Conservation (phyloP, 2,113 vertebrate genomes). For the Otolemur garnettii region DNA sequence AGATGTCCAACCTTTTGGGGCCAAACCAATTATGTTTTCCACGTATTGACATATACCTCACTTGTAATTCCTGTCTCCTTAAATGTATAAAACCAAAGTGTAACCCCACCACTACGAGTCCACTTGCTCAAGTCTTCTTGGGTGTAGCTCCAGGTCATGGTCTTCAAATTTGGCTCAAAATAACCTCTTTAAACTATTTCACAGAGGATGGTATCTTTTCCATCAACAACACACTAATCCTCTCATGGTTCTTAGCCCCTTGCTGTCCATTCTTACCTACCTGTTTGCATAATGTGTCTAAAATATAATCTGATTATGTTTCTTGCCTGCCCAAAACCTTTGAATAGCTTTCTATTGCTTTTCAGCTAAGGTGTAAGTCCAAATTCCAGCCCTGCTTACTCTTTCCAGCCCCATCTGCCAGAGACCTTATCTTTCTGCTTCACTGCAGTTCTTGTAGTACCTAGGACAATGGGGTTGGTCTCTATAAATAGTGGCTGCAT, state of each 20-base stretch:
- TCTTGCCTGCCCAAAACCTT: slow-evolving; percentile 28
- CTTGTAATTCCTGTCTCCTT: no score
- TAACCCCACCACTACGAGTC: no score
- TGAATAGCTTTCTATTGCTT: slow-evolving; percentile 35
- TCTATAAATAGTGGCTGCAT: background rate
- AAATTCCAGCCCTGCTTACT: background rate
- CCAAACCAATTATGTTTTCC: no score
- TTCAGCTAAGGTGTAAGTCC: background rate
- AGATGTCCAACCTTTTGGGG: no score
- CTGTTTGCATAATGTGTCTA: background rate
- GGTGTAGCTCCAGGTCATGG: no score
- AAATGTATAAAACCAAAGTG: no score
- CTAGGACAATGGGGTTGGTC: background rate
- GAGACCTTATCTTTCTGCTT: background rate
- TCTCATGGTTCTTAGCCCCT: background rate
- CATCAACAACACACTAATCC: no score
- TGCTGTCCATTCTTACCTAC: background rate
- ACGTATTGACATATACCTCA: no score
- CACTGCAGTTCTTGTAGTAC: background rate
- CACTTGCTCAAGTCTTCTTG: no score
- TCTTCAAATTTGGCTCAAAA: no score
- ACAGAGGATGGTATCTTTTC: no score
- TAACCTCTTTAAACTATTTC: no score
- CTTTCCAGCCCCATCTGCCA: background rate
- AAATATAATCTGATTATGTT: slow-evolving; percentile 22